Evolutionary conservation across 2,113 vertebrate genomes (phyloP), one percentile per base, ranked within the genome.

Genomic region (Nyctereutes procyonoides): DNA sequence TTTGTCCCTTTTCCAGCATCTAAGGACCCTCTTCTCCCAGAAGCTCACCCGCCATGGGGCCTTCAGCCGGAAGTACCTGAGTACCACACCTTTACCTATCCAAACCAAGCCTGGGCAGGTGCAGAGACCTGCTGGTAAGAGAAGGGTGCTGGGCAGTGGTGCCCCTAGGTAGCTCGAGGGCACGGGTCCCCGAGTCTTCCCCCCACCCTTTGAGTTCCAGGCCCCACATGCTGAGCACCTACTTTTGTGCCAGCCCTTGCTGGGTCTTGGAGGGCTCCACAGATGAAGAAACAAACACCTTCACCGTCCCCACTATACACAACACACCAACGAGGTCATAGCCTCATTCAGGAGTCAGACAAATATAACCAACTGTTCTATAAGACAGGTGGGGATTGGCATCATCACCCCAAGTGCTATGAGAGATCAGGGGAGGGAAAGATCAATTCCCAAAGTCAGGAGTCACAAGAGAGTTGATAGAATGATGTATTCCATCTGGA

Each of bases 231-330:
- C 30, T 13, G 17, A 48, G 32, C 8, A 5, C 38, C 26, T 58
- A 35, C 67, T 22, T 22, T 2, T 14, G 43, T 12, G 3, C 58
- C 4, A 13, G 24, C 58, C n/a, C 28, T 30, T 1, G 1, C 56
- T n/a, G 53, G 51, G 73, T 43, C 15, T 48, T 16, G 13, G 17
- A 28, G 43, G 35, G 2, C 14, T 55, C 69, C 30, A 55, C 1
- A 30, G 71, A 48, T 60, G 32, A 48, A 24, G 10, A 22, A 1
- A 17, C 30, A 3, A 1, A 17, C 30, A 3, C 17, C 9, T 14
- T 20, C 22, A 3, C 26, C 24, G 14, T 6, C 1, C 3, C 24
- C 1, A 1, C 63, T 32, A 32, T 28, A n/a, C 9, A 35, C 43
- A 55, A 0, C 22, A 35, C 38, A 14, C 20, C 5, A 4, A 20